Percentiles rank a stretch among this genome's conserved stretches.
phyloP scores from a whole-genome alignment of 2,888 invertebrate genomes.

The Pseudococcus viburni region DNA sequence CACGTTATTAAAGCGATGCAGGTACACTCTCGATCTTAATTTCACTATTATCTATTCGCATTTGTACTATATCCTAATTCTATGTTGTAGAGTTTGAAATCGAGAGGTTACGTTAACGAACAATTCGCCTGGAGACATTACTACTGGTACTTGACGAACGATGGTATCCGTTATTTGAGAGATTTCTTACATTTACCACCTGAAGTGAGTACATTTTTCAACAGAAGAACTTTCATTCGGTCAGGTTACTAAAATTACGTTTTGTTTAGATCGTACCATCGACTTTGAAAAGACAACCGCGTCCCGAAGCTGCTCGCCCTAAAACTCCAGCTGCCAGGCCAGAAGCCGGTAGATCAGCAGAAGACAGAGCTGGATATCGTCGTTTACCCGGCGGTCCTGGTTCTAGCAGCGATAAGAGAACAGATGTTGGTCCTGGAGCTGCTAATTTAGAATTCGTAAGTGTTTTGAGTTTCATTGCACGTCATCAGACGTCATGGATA shows the following conservation, averaged over 20 bases:
- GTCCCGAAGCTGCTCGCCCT: conserved; percentile 88
- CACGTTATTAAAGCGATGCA: conserved; percentile 99
- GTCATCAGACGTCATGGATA: background rate
- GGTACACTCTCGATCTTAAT: conserved; percentile 72
- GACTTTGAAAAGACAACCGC: conserved; percentile 92
- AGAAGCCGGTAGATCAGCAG: conserved; percentile 80
- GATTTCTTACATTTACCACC: conserved; percentile 96
- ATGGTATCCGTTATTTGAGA: conserved; percentile 96
- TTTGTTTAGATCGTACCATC: conserved; percentile 88
- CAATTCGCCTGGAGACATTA: conserved; percentile 99
- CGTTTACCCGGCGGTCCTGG: conserved; percentile 81
- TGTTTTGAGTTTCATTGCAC: conserved; percentile 68
- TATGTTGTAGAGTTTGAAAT: conserved; percentile 85
- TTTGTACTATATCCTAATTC: background rate
- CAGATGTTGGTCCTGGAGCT: conserved; percentile 96
- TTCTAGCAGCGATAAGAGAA: conserved; percentile 85
- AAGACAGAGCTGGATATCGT: conserved; percentile 88
- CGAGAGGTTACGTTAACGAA: conserved; percentile 97
- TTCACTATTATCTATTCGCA: background rate
- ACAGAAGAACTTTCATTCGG: background rate
- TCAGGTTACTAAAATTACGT: background rate
- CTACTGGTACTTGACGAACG: conserved; percentile 99
- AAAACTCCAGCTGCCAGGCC: conserved; percentile 78
- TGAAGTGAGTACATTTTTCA: conserved; percentile 74
- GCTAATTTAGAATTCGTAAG: conserved; percentile 91